Percentiles rank a stretch among this genome's conserved stretches.
Evolutionary conservation across 2,888 invertebrate genomes (phyloP).

Genomic region (Phaonia tiefii): DNA sequence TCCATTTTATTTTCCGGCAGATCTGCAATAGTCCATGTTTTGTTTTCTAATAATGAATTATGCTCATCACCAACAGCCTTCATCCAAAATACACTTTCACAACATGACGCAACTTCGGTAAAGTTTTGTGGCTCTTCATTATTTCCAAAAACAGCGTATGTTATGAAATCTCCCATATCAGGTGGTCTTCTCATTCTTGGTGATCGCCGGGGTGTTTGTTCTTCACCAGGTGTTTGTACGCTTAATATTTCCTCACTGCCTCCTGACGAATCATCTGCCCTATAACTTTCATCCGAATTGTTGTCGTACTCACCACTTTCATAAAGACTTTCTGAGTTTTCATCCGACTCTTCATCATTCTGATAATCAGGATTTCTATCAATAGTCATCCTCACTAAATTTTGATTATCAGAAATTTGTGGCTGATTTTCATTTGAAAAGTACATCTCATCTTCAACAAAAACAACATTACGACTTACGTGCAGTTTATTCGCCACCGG

Average conservation of each 20-base stretch:
- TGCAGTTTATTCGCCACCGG: conserved; percentile 35
- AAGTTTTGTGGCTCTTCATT: background rate
- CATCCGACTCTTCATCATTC: too few species aligned
- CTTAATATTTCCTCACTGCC: background rate
- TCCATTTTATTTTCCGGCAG: conserved; percentile 23
- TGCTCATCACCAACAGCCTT: conserved; percentile 21
- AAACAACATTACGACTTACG: conserved; percentile 40
- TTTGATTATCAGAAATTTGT: conserved; percentile 15
- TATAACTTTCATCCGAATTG: background rate
- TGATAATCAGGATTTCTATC: too few species aligned
- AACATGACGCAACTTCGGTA: background rate
- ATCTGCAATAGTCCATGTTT: background rate
- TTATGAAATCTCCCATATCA: conserved; percentile 34
- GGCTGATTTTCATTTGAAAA: background rate
- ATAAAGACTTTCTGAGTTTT: background rate
- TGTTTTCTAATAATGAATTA: conserved; percentile 31
- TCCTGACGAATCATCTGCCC: too few species aligned
- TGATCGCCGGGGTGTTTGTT: background rate
- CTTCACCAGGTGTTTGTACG: background rate
- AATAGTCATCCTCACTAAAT: conserved; percentile 40
- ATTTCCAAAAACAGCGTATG: conserved; percentile 4
- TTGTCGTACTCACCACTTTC: conserved; percentile 2
- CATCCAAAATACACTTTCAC: background rate
- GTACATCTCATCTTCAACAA: conserved; percentile 23
- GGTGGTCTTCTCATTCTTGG: conserved; percentile 25